Base-by-base conservation (phyloP, 2,888 invertebrate genomes). In the Sinodicranocentrus sp. region DNA sequence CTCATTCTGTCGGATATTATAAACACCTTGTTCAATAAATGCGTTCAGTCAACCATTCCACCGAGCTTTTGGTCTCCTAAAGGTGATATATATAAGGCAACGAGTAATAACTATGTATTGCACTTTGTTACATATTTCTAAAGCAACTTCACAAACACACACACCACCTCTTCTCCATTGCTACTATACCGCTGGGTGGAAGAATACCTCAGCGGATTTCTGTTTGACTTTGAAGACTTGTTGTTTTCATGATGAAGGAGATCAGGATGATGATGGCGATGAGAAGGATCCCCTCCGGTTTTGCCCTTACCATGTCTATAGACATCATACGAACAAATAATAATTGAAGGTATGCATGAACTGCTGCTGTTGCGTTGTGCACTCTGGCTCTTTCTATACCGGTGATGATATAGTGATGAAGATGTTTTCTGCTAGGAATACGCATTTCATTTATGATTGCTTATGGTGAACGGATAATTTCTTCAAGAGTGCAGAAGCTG, bases 221-320 rank as follows among this genome's bases (percentile, higher is more conserved):
- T 82, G 68, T 82, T 82, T 82, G 82, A 82, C 82, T 82, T 80
- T 72, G 65, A 72, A 65, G 78, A 71, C 63, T 79, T 68, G 73
- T 82, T 82, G 73, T 73, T 73, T 82, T 73, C 82, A 28, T 52
- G 72, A 28, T 59, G 48, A 72, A 19, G 44, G 54, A 72, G 57
- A 39, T 25, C 68, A 68, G 59, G 59, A 78, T 78, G 78, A 77
- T 67, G 76, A 67, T 57, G 68, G 71, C 59, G 79, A 71, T 71
- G 79, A 79, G 79, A 79, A 80, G 73, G 82, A 82, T 73, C 82
- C 82, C 82, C 82, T 82, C 73, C 28, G 82, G 82, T 80, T 80
- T 82, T 82, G 82, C 82, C 80, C 80, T 80, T 80, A 65, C 67
- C 82, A 43, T 73, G 82, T 82, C 82, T 82, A 82, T 73, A 82